Conservation (phyloP, 2,113 vertebrate genomes). For the Gasterosteus aculeatus region DNA sequence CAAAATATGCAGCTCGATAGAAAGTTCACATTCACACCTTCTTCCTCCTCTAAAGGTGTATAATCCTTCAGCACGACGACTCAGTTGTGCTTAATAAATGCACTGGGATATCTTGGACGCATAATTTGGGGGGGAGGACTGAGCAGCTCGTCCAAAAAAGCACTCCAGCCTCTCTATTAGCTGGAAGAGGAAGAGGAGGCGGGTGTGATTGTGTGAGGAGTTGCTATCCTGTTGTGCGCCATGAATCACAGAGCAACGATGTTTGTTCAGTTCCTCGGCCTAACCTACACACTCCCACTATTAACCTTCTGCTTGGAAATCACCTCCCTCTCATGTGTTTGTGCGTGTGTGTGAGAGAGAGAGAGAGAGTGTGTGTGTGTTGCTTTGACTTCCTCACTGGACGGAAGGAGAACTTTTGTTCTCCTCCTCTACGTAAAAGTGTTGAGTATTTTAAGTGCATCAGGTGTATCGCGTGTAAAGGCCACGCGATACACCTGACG, state of each 20-base stretch:
- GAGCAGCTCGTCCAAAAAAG: conserved; percentile 45
- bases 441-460: neutral
- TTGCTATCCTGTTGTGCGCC: conserved; percentile 51
- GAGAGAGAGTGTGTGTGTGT: neutral
- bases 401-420: neutral
- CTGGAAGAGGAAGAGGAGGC: conserved; percentile 47
- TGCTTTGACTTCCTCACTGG: conserved; percentile 35
- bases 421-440: neutral
- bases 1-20: neutral
- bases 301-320: conserved; percentile 72
- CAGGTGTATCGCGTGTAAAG: neutral
- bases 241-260: conserved; percentile 65
- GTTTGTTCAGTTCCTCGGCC: conserved; percentile 52
- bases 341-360: conserved; percentile 1
- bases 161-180: conserved; percentile 47
- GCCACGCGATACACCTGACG: neutral
- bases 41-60: neutral
- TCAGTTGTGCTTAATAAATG: conserved; percentile 35
- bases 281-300: conserved; percentile 67
- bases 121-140: conserved; percentile 28
- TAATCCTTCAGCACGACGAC: neutral
- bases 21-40: neutral
- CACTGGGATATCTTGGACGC: conserved; percentile 36
- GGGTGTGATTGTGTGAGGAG: conserved; percentile 26
- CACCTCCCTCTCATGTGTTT: conserved; percentile 40